Conservation (phyloP, 2,888 invertebrate species). For the Heliconius charithonia region DNA sequence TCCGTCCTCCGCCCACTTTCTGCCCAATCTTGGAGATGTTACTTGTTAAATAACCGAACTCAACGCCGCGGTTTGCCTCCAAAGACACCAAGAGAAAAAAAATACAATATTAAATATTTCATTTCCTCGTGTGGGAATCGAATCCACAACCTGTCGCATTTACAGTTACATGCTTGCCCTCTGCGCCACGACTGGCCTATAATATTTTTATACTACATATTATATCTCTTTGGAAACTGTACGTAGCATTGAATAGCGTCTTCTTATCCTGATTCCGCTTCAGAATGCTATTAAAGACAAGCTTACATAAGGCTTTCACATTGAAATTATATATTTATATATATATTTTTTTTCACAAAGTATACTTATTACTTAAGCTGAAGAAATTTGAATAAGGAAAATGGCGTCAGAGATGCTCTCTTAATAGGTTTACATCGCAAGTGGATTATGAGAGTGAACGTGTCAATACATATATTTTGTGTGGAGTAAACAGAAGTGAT, state of each 20-base stretch:
- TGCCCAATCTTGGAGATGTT: too few species aligned
- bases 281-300: constrained; percentile 11
- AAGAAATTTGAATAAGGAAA: constrained; percentile 16
- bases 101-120: not conserved
- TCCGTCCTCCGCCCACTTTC: too few species aligned
- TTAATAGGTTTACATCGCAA: constrained; percentile 9
- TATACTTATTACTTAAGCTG: constrained; percentile 14
- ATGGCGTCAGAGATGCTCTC: not conserved
- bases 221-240: not conserved
- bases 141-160: not conserved
- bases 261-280: constrained; percentile 2
- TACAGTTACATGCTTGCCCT: not conserved
- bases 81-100: not conserved
- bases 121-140: not conserved
- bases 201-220: not conserved
- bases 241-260: not conserved
- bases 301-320: constrained; percentile 3
- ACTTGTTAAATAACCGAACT: too few species aligned
- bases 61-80: too few species aligned
- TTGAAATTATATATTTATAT: not conserved
- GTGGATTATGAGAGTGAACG: constrained; percentile 15
- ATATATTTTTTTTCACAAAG: constrained; percentile 2
- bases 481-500: not conserved
- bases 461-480: constrained; percentile 20
- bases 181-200: not conserved